A percentile compares a stretch with the other conserved stretches of the same genome.
phyloP scores from a whole-genome alignment of 64 coral and sea anemone genomes.

The Pocillopora verrucosa region DNA sequence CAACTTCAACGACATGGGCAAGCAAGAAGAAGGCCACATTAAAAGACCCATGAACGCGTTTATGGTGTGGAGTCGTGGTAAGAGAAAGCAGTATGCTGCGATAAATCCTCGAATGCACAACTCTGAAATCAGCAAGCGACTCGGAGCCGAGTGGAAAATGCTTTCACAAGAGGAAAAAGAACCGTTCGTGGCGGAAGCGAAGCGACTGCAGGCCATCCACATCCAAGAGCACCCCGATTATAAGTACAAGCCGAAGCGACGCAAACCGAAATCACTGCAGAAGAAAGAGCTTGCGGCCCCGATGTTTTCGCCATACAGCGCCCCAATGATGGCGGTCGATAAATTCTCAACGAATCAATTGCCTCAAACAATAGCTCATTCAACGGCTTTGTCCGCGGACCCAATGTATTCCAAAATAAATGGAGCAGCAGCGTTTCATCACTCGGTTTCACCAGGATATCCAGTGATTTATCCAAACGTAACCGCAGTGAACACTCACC shows the following conservation, averaged over 20 bases:
- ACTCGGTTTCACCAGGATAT: conserved; percentile 90
- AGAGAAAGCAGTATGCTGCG: conserved; percentile 92
- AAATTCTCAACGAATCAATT: conserved; percentile 99
- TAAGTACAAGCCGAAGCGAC: conserved; percentile 93
- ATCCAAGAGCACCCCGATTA: conserved; percentile 95
- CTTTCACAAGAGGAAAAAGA: conserved; percentile 87
- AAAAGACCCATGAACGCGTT: conserved; percentile 97
- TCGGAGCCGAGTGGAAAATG: conserved; percentile 93
- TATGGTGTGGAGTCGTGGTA: conserved; percentile 95
- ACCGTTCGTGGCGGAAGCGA: conserved; percentile 93
- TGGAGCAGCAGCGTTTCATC: conserved; percentile 92
- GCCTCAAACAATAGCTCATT: conserved; percentile 99
- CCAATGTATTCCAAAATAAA: conserved; percentile 99
- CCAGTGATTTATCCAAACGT: conserved; percentile 95
- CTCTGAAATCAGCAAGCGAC: conserved; percentile 91
- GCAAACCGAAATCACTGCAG: conserved; percentile 93
- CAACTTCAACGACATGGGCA: conserved; percentile 67
- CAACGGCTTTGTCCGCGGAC: conserved; percentile 96
- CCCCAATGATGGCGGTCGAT: conserved; percentile 98
- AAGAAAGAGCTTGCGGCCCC: conserved; percentile 87
- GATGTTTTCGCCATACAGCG: conserved; percentile 85
- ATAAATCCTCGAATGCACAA: conserved; percentile 92
- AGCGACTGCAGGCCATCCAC: conserved; percentile 89
- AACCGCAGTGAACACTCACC: conserved; percentile 66
- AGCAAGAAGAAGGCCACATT: conserved; percentile 92